Conservation (phyloP, 2,113 vertebrate species). For the Python bivittatus region DNA sequence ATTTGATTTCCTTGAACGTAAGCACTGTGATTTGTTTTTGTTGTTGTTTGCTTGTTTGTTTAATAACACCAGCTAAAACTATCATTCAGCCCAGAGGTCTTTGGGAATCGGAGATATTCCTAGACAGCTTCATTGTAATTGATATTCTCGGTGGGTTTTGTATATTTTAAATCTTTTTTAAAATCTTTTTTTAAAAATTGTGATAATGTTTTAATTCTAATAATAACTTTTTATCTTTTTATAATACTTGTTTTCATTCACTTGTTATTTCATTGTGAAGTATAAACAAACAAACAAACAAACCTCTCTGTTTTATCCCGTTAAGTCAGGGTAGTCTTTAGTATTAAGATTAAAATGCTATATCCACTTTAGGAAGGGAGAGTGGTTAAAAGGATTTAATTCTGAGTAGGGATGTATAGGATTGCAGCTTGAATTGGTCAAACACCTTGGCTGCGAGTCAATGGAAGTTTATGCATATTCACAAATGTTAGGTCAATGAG, state of each 20-base stretch:
- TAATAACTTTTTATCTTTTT: no score
- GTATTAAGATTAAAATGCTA: not conserved
- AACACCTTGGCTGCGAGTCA: not conserved
- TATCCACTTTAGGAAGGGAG: not conserved
- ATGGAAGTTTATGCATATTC: not conserved
- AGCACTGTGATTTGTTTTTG: not conserved
- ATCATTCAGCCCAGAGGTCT: not conserved
- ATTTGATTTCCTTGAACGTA: not conserved
- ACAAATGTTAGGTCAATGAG: not conserved
- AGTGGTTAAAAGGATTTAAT: not conserved
- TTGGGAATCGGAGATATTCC: no score
- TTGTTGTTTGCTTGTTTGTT: not conserved
- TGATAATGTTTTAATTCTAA: no score
- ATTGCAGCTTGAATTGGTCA: not conserved
- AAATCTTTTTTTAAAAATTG: no score
- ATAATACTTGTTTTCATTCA: no score
- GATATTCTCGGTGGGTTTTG: no score
- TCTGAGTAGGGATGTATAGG: not conserved
- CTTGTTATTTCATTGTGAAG: no score
- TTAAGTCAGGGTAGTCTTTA: no score
- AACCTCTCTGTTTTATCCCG: not conserved
- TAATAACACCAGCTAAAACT: not conserved
- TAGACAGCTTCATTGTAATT: no score
- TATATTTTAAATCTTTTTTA: no score
- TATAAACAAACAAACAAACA: not conserved